A percentile compares a stretch with the other conserved stretches of the same genome.
phyloP scores from a whole-genome alignment of 2,797 vertebrate genomes.

The Aythya fuligula region DNA sequence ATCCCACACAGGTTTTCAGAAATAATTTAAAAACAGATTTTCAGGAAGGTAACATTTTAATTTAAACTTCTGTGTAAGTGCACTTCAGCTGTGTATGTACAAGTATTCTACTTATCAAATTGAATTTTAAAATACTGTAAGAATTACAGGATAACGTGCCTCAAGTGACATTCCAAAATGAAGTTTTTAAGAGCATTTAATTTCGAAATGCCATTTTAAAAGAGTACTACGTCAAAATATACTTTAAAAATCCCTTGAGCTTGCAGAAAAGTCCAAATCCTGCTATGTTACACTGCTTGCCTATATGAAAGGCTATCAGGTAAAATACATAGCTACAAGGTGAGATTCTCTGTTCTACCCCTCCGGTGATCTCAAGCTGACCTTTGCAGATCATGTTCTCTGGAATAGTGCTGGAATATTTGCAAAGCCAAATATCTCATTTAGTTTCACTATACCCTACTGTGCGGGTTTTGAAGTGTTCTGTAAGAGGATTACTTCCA shows the following conservation, averaged over 20 bases:
- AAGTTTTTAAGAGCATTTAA: background rate
- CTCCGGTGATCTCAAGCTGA: background rate
- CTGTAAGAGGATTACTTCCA: background rate
- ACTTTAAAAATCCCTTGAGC: background rate
- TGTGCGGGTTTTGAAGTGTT: background rate
- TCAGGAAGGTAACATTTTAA: background rate
- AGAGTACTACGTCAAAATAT: background rate
- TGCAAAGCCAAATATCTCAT: constrained; percentile 8
- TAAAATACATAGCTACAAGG: background rate
- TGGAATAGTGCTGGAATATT: background rate
- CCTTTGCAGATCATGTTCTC: background rate
- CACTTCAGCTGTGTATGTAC: background rate
- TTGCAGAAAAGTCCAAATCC: background rate
- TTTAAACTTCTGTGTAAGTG: background rate
- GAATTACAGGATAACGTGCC: rapidly evolving
- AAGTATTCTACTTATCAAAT: background rate
- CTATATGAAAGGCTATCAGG: background rate
- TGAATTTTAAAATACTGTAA: background rate
- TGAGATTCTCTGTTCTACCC: background rate
- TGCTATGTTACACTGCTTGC: background rate
- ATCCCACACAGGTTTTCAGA: background rate
- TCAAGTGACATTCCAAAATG: background rate
- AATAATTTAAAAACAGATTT: background rate
- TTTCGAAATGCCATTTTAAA: background rate
- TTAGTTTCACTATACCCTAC: background rate